Evolutionary conservation across 2,888 invertebrate species (phyloP), one percentile per base, ranked within the genome.

Genomic region (Limnephilus marmoratus): DNA sequence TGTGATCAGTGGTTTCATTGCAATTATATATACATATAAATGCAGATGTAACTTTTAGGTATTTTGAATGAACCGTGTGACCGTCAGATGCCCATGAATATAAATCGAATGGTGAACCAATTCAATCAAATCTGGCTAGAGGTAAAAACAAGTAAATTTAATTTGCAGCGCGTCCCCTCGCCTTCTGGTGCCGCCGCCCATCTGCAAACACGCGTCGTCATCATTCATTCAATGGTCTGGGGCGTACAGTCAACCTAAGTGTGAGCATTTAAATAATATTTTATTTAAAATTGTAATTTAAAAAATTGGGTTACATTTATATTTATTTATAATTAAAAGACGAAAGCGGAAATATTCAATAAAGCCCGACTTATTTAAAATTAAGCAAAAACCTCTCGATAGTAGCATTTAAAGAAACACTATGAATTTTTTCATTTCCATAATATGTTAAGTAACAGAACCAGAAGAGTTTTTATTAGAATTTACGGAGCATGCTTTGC

Each of bases 91-190:
- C 86, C 37, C 86, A 91, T 89, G 91, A 85, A 91, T 89, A 91
- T 89, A 91, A 91, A 91, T 91, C 68, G 91, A 91, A 91, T 91
- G 89, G 85, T 88, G 87, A 81, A 88, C 80, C 89, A 81, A 81
- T 91, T 91, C 83, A 89, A 89, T 89, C 91, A 89, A 92, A 13
- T 85, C 86, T 81, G 85, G 81, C 90, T 81, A 88, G 85, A 92
- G 90, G 92, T 90, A 90, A 83, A 90, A 91, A 90, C 49, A 80
- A 87, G 87, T 87, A 85, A 92, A 92, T 92, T 90, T 86, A 92
- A 92, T 92, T 90, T 90, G 80, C 68, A 87, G 90, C 85, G 68
- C 24, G 68, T 24, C 86, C 83, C 83, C 31, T 87, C 34, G 92
- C 92, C 53, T 90, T 88, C 90, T 81, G 41, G 87, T 90, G 81